Conservation (phyloP, 2,888 invertebrate genomes). For the Branchellion lobata region DNA sequence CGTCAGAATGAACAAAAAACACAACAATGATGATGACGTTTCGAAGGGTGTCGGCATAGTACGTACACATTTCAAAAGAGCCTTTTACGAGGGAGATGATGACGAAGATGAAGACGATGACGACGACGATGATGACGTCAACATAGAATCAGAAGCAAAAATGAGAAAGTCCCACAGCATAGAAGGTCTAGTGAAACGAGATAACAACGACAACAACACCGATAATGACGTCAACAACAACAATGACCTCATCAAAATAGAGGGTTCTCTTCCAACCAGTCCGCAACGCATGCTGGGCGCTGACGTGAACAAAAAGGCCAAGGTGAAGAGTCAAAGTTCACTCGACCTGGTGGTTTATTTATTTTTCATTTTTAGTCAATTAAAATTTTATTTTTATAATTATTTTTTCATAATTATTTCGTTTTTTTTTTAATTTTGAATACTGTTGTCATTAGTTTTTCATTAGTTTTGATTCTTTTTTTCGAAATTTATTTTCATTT, state of each 20-base stretch:
- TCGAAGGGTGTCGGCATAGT: background rate
- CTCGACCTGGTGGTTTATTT: background rate
- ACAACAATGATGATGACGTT: background rate
- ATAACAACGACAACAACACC: background rate
- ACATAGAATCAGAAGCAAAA: background rate
- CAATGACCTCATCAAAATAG: background rate
- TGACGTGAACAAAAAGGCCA: background rate
- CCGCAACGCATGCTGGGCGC: background rate
- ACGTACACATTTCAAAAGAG: background rate
- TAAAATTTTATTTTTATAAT: background rate
- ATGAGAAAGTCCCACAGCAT: background rate
- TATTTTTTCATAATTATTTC: background rate
- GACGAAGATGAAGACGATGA: slow-evolving; percentile 19
- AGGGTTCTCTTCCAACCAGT: background rate
- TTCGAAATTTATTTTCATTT: too few species aligned
- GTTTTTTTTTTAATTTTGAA: background rate
- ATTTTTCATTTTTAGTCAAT: background rate
- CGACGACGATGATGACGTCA: background rate
- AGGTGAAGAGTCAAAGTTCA: slow-evolving; percentile 8
- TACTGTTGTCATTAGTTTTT: too few species aligned
- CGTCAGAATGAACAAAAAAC: background rate
- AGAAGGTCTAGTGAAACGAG: background rate
- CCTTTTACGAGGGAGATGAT: background rate
- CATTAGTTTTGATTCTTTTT: too few species aligned
- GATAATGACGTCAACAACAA: slow-evolving; percentile 63